phyloP scores from a whole-genome alignment of 2,888 invertebrate species.

The Melikaiella ostensackeni region DNA sequence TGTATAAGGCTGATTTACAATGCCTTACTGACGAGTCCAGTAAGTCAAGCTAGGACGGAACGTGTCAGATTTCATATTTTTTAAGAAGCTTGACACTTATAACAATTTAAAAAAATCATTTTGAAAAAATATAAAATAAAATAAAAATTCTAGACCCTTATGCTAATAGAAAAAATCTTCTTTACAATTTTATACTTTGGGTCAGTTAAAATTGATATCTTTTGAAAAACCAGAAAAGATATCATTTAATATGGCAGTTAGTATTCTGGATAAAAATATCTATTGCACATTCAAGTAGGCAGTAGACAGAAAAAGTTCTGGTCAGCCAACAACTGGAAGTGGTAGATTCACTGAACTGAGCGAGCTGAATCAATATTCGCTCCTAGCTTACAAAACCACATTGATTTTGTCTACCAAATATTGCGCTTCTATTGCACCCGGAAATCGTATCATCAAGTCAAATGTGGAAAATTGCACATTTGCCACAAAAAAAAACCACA shows the following conservation, averaged over 20 bases:
- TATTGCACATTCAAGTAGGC: background rate
- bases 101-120: too few relatives aligned
- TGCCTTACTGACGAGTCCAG: too few relatives aligned
- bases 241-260: background rate
- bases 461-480: background rate
- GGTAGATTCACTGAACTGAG: conserved; percentile 19
- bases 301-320: conserved; percentile 14
- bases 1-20: too few relatives aligned
- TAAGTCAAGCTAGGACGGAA: too few relatives aligned
- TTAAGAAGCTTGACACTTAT: too few relatives aligned
- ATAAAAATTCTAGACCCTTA: too few relatives aligned
- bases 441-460: background rate
- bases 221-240: too few relatives aligned
- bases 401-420: conserved; percentile 30
- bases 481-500: background rate
- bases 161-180: too few relatives aligned
- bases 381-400: conserved; percentile 25
- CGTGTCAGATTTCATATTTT: too few relatives aligned
- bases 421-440: background rate
- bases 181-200: too few relatives aligned
- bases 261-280: background rate
- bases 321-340: conserved; percentile 39
- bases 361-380: conserved; percentile 25
- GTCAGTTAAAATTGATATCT: too few relatives aligned
- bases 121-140: too few relatives aligned